These are phyloP conservation scores for Dryadula phaetusa DNA, from an alignment of 2,888 invertebrate species.

Conservation along the genomic window DNA sequence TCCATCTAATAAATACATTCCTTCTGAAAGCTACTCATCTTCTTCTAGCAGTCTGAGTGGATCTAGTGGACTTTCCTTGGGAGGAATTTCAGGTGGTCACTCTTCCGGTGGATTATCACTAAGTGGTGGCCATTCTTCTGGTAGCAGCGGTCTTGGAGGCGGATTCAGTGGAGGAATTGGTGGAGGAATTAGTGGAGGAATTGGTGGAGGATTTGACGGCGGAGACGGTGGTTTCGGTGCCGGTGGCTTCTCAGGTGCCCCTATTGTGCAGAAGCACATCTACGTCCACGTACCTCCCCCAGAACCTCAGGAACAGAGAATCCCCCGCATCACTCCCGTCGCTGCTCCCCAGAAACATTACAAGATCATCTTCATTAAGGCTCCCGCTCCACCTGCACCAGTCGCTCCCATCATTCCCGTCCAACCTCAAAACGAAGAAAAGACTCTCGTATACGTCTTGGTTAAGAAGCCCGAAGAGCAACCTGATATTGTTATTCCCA, in stretches of 20 bases:
- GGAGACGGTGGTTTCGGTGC: slow-evolving; percentile 60
- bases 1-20: slow-evolving; percentile 65
- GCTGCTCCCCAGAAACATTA: slow-evolving; percentile 94
- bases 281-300: slow-evolving; percentile 96
- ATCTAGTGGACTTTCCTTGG: slow-evolving; percentile 55
- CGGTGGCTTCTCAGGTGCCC: slow-evolving; percentile 80
- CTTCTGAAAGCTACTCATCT: slow-evolving; percentile 46
- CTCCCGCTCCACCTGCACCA: slow-evolving; percentile 92
- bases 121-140: slow-evolving; percentile 33
- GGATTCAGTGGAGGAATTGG: slow-evolving; percentile 56
- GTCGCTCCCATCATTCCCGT: slow-evolving; percentile 92
- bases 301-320: slow-evolving; percentile 90
- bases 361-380: slow-evolving; percentile 97
- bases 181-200: slow-evolving; percentile 52
- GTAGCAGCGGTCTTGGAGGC: slow-evolving; percentile 49
- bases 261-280: slow-evolving; percentile 92
- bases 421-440: slow-evolving; percentile 93
- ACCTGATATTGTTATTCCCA: slow-evolving; percentile 91
- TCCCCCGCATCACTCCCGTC: slow-evolving; percentile 86
- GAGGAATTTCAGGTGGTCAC: slow-evolving; percentile 62
- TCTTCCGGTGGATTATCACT: slow-evolving; percentile 50
- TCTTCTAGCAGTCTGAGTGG: slow-evolving; percentile 52
- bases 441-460: slow-evolving; percentile 94
- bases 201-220: slow-evolving; percentile 52
- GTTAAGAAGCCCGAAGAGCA: slow-evolving; percentile 95